Percentiles rank a stretch among this genome's conserved stretches.
Evolutionary conservation across 2,797 vertebrate species (phyloP).

Genomic region (Sebastes vulpes): DNA sequence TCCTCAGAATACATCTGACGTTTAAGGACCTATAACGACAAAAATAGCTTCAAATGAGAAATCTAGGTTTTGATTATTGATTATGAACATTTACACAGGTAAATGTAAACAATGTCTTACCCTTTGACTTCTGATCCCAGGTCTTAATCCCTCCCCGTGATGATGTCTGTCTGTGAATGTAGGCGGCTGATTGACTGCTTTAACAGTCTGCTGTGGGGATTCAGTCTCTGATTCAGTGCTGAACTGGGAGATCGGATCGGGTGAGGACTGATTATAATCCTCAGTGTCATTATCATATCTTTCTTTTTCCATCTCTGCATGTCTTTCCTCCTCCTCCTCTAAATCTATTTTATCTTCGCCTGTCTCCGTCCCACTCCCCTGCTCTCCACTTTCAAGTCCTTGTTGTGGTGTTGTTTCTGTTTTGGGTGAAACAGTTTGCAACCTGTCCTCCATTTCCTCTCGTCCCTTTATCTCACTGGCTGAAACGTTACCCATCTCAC

Average conservation of each 20-base stretch:
- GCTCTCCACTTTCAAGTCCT: not conserved
- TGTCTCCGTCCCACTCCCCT: constrained; percentile 2
- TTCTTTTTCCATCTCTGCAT: constrained; percentile 1
- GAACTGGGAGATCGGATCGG: constrained; percentile 8
- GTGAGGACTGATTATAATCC: constrained; percentile 14
- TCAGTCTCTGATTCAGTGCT: constrained; percentile 32
- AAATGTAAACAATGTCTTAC: constrained; percentile 46
- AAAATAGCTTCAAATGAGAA: not conserved
- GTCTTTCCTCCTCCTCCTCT: constrained; percentile 8
- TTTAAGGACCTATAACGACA: not conserved
- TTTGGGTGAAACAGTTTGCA: not conserved
- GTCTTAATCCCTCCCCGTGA: not conserved
- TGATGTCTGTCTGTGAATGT: not conserved
- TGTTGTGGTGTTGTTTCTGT: not conserved
- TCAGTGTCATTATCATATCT: not conserved
- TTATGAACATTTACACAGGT: not conserved
- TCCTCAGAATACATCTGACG: not conserved
- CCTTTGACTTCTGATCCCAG: constrained; percentile 57
- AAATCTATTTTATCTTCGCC: constrained; percentile 5
- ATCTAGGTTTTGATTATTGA: not conserved
- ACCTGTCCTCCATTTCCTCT: not conserved
- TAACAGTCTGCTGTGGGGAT: not conserved
- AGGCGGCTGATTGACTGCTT: constrained; percentile 6
- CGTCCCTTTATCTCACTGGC: not conserved
- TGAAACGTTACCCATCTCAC: constrained; percentile 19